Evolutionary conservation across 2,113 vertebrate species (phyloP), one percentile per base, ranked within the genome.

Genomic region (Embiotoca jacksoni): DNA sequence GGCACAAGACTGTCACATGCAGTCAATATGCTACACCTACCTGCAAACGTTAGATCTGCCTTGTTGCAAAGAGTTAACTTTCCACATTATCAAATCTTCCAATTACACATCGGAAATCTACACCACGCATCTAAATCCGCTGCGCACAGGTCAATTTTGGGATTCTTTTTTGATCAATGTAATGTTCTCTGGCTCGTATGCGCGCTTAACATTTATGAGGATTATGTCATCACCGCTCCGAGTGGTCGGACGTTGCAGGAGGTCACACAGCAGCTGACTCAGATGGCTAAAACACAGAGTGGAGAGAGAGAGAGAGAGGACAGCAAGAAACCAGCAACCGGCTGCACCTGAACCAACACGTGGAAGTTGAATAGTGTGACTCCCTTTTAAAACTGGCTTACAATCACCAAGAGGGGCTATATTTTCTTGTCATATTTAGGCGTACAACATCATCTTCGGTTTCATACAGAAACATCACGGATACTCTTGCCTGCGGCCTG

Each of bases 211-310:
- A 56, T 75, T 64, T 72, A 39, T 0, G 33, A 72, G 47, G 58
- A 7, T 87, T 78, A 79, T 68, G 7, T 79, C 65, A 88, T 68
- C 47, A 7, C 52, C 54, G 71, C 15, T 77, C 33, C 46, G 58
- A 33, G 65, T 30, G 13, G 49, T 58, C 36, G 10, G n/a, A 32
- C 13, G 5, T 16, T 14, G 37, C 37, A 46, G 47, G n/a, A 32
- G 59, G 68, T 86, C 77, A 78, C 11, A 2, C 5, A 53, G 60
- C 49, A 60, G 72, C 49, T 50, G 41, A 57, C 56, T 14, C 35
- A 41, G 23, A 44, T 7, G 47, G 54, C 30, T 23, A 0, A 80
- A 32, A 23, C 23, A 23, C 23, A 63, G 44, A 31, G n/a, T 32
- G 46, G 23, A 49, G 52, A 44, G 47, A 64, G 13, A 16, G 4